These are phyloP conservation scores for Orgyia antiqua DNA, from an alignment of 2,888 invertebrate species.

Conservation along the genomic window DNA sequence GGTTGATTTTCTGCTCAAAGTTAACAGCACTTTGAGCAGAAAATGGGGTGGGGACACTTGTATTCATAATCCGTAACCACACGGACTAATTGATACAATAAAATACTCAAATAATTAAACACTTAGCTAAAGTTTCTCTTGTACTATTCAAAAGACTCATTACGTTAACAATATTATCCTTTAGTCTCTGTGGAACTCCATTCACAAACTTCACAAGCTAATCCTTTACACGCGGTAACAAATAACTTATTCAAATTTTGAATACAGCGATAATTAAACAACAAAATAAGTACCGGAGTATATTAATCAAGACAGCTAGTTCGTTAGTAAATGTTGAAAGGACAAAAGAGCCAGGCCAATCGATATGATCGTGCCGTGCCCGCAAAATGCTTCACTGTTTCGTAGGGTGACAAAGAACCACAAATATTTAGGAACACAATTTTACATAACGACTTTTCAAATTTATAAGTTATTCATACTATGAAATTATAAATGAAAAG, in stretches of 20 bases:
- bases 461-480: too few species aligned
- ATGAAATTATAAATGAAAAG: too few species aligned
- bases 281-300: conserved; percentile 22
- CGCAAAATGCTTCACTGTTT: conserved; percentile 23
- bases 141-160: too few species aligned
- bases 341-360: conserved; percentile 32
- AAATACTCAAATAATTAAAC: too few species aligned
- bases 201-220: conserved; percentile 3
- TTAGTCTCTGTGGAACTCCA: not conserved
- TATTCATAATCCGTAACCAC: too few species aligned
- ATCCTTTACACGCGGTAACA: conserved; percentile 4
- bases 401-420: conserved; percentile 12
- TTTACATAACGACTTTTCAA: too few species aligned
- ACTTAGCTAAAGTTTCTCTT: too few species aligned
- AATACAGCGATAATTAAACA: conserved; percentile 16
- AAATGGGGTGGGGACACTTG: too few species aligned
- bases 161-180: not conserved
- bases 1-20: too few species aligned
- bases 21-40: too few species aligned
- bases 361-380: conserved; percentile 27
- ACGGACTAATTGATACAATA: too few species aligned
- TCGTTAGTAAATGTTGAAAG: conserved; percentile 29
- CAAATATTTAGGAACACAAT: not conserved
- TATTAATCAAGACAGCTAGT: conserved; percentile 31
- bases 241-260: conserved; percentile 5